phyloP scores from a whole-genome alignment of 2,888 invertebrate species.

The Plebejus argus region DNA sequence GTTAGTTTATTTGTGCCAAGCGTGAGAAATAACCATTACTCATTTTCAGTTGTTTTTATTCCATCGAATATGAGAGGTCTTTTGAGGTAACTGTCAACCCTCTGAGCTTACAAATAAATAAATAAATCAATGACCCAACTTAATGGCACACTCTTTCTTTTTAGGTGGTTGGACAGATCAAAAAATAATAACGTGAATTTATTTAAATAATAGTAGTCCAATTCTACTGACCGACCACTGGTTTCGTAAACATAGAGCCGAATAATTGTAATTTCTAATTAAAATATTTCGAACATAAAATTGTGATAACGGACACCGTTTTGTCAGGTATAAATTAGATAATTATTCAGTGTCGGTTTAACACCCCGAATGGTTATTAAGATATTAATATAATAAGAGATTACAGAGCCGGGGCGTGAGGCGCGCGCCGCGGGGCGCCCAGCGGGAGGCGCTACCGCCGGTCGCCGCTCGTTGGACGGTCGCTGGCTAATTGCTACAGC shows the following conservation, averaged over 20 bases:
- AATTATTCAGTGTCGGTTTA: slow-evolving; percentile 67
- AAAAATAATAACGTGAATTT: not conserved
- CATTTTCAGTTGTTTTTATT: too few relatives aligned
- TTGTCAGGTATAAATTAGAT: slow-evolving; percentile 59
- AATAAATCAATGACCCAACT: too few relatives aligned
- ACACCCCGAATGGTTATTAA: slow-evolving; percentile 74
- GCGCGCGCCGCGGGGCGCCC: slow-evolving; percentile 66
- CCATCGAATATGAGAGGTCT: too few relatives aligned
- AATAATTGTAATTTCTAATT: slow-evolving; percentile 33
- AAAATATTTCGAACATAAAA: slow-evolving; percentile 39
- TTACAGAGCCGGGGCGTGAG: slow-evolving; percentile 50
- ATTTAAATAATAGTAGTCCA: not conserved
- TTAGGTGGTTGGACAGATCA: not conserved
- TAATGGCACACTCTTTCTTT: not conserved
- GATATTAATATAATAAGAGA: slow-evolving; percentile 64
- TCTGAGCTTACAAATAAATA: too few relatives aligned
- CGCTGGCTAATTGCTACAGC: slow-evolving; percentile 57
- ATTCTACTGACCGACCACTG: slow-evolving; percentile 4
- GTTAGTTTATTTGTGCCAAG: too few relatives aligned
- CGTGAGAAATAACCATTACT: too few relatives aligned
- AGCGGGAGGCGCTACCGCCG: slow-evolving; percentile 72
- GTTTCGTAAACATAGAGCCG: not conserved
- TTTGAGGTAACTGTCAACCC: too few relatives aligned
- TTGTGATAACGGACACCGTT: slow-evolving; percentile 47
- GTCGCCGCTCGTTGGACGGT: slow-evolving; percentile 23